phyloP scores from a whole-genome alignment of 2,113 vertebrate species.

The Sterna hirundo region DNA sequence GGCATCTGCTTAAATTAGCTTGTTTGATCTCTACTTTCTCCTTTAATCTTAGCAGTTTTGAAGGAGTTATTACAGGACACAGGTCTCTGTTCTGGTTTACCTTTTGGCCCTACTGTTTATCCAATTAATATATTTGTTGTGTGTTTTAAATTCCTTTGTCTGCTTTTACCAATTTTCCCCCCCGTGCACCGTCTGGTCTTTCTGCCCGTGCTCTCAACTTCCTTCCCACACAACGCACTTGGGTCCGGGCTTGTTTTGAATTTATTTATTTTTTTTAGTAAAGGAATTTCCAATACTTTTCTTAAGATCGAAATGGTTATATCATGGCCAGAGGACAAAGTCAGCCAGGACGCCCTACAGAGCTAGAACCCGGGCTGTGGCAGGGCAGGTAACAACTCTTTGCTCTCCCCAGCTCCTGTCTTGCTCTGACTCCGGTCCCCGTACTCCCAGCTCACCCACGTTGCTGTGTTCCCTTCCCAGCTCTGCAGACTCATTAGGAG shows the following conservation, averaged over 20 bases:
- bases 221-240: neutral
- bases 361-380: rapidly evolving
- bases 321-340: neutral
- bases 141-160: slow-evolving; percentile 15
- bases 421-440: neutral
- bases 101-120: neutral
- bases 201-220: neutral
- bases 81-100: neutral
- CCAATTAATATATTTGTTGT: slow-evolving; percentile 27
- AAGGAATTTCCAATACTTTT: neutral
- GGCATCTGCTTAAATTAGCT: slow-evolving; percentile 34
- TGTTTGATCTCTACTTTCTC: slow-evolving; percentile 42
- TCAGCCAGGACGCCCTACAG: neutral
- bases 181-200: neutral
- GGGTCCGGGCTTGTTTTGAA: neutral
- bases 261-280: neutral
- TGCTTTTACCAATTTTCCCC: neutral
- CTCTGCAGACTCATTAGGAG: neutral
- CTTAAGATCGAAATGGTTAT: rapidly evolving
- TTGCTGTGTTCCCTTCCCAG: neutral
- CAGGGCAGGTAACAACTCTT: neutral
- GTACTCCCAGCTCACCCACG: neutral
- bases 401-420: neutral
- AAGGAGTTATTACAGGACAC: slow-evolving; percentile 5
- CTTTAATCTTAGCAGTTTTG: slow-evolving; percentile 29